Percentiles rank a stretch among this genome's conserved stretches.
Conservation (phyloP, 2,888 invertebrate genomes). For the Sinopyrophorus schimmeli region DNA sequence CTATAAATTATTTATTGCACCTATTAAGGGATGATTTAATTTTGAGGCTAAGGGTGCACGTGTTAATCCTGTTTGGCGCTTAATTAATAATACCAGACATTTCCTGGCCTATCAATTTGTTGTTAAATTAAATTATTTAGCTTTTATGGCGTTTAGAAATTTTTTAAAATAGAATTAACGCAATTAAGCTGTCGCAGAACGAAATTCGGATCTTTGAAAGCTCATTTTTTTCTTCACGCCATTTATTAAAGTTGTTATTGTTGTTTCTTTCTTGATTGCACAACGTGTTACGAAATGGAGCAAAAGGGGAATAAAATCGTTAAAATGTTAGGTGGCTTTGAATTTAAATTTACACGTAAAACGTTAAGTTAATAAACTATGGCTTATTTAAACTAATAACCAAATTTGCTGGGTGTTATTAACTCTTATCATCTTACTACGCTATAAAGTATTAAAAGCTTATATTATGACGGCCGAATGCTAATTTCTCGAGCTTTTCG, state of each 20-base stretch:
- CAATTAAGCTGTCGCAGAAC: too few relatives aligned
- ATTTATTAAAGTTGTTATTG: too few relatives aligned
- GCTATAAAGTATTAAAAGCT: constrained; percentile 3
- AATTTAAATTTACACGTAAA: constrained; percentile 10
- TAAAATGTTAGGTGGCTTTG: too few relatives aligned
- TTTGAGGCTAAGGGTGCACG: constrained; percentile 1
- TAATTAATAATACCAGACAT: constrained; percentile 8
- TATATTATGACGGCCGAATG: constrained; percentile 1
- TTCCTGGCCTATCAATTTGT: too few relatives aligned
- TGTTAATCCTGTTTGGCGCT: constrained; percentile 9
- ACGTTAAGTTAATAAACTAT: constrained; percentile 8
- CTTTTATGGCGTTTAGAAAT: too few relatives aligned
- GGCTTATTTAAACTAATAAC: constrained; percentile 8
- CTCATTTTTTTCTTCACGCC: too few relatives aligned
- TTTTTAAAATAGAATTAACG: too few relatives aligned
- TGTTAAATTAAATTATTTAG: too few relatives aligned
- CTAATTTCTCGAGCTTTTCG: neutral
- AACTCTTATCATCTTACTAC: neutral
- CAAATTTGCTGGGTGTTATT: constrained; percentile 10
- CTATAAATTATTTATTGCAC: constrained; percentile 6
- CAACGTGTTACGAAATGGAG: too few relatives aligned
- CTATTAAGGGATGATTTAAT: constrained; percentile 9
- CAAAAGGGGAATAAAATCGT: too few relatives aligned
- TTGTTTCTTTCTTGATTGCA: too few relatives aligned
- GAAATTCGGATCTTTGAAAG: too few relatives aligned